Percentiles rank a stretch among this genome's conserved stretches.
Evolutionary conservation across 2,888 invertebrate genomes (phyloP).

Genomic region (Noctua pronuba): DNA sequence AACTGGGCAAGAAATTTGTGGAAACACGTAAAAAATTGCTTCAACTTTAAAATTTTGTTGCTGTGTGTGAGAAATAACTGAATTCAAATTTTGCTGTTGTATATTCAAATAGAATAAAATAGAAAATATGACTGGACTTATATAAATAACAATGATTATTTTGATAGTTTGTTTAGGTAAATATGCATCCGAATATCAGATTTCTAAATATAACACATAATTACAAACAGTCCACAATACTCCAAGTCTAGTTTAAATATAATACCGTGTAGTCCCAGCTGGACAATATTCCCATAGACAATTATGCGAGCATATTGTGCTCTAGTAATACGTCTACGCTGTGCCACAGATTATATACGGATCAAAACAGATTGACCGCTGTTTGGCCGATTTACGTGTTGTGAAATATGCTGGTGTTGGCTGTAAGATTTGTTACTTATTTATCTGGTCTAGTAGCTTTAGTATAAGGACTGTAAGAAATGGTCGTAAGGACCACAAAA

Average conservation of each 20-base stretch:
- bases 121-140: too few species aligned
- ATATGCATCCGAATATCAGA: too few species aligned
- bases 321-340: constrained; percentile 27
- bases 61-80: too few species aligned
- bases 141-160: too few species aligned
- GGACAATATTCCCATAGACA: constrained; percentile 45
- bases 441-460: background rate
- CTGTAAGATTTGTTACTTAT: background rate
- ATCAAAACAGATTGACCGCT: constrained; percentile 46
- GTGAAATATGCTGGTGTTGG: background rate
- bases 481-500: too few species aligned
- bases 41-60: too few species aligned
- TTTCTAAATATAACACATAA: too few species aligned
- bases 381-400: constrained; percentile 21
- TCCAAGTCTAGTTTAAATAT: constrained; percentile 34
- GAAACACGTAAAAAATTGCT: too few species aligned
- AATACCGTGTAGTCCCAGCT: constrained; percentile 25
- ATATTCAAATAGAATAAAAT: too few species aligned
- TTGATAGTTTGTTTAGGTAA: too few species aligned
- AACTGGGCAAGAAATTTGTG: too few species aligned
- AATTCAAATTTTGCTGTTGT: too few species aligned
- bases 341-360: constrained; percentile 54
- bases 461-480: background rate
- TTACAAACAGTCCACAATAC: constrained; percentile 16
- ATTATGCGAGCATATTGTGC: constrained; percentile 50